Base-by-base conservation (phyloP, 1,140 invertebrate species). In the Penaeus chinensis region DNA sequence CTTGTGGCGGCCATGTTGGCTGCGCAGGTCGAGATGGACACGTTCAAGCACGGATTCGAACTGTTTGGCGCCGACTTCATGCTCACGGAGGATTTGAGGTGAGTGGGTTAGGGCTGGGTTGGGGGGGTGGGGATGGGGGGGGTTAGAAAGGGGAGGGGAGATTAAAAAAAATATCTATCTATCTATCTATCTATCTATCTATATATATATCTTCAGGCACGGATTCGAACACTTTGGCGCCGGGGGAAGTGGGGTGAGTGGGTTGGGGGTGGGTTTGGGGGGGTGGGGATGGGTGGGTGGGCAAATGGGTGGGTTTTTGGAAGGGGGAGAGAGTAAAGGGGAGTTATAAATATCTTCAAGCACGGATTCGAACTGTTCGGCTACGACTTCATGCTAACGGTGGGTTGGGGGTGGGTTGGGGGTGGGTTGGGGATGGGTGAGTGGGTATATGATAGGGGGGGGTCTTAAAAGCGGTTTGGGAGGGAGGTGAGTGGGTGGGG, bases 51-150 rank as follows among this genome's bases (percentile, higher is more conserved):
- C 90, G 96, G 96, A 85, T 99, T 98, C 92, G 97, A 99, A 92
- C 92, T 98, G 8, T 98, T 97, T 90, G 97, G 97, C 66, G 97
- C 97, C 3, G 97, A 98, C 93, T 98, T 98, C 91, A 98, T 98
- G 95, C 91, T 95, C 18, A 96, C 96, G 83, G 96, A 98, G 87
- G 96, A 98, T 92, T 96, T 96, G 90, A 95, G 85, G 90, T 91
- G 27, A 82, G 27, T 24, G 37, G 27, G 32, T 16, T 18, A 0
- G 69, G 16, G 24, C n/a, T 71, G 69, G 66, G n/a, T 22, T 24
- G n/a, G 37, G 37, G 37, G 37, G 37, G 1, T 42, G 37, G 37
- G 37, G 37, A 8, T 42, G 37, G 37, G 37, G 2, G 37, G 37
- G 2, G 37, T 42, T 42, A 3, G 37, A 8, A 8, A 42, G 4